Base-by-base conservation (phyloP, 2,113 vertebrate species). In the Myotis lucifugus region DNA sequence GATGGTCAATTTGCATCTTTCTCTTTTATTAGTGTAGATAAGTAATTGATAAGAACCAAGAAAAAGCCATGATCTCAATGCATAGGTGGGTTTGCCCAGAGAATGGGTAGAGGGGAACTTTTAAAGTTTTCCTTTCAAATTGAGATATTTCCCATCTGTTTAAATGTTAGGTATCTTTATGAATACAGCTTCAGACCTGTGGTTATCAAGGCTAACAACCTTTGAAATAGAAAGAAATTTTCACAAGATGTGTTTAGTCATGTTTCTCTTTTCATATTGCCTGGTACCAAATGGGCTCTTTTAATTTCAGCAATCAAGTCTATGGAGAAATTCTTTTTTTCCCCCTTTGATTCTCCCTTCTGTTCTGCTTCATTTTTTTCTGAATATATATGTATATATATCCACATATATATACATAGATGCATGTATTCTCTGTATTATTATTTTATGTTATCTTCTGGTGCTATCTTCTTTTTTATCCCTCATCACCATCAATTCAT, bases 311-410 rank as follows among this genome's bases (percentile, higher is more conserved):
- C 7, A 85, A 81, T 21, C 13, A 9, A 77, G 25, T 96, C 27
- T 85, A 95, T 37, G 61, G 40, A 77, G 66, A 88, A 87, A 87
- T 95, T 91, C 15, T 34, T 67, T 83, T 61, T 87, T 88, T 79
- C 46, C 40, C 66, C 15, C 25, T 81, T 81, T 69, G 50, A 70
- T 69, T 74, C 10, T 64, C 86, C 50, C 42, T 93, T 96, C 50
- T 42, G 5, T 48, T 67, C 14, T 85, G 46, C 61, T 97, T 95
- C 10, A 59, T 90, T 61, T 90, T 95, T 90, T 97, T 93, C 70
- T 92, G 34, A 42, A 52, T 61, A 27, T 19, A 37, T 50, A 72
- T 37, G 42, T 83, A 5, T 34, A 23, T 34, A 37, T 48, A 72
- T 37, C 37, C 52, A 66, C 12, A 64, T 12, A 70, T 52, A 42